phyloP scores from a whole-genome alignment of 2,888 invertebrate species.

The Eledone cirrhosa region DNA sequence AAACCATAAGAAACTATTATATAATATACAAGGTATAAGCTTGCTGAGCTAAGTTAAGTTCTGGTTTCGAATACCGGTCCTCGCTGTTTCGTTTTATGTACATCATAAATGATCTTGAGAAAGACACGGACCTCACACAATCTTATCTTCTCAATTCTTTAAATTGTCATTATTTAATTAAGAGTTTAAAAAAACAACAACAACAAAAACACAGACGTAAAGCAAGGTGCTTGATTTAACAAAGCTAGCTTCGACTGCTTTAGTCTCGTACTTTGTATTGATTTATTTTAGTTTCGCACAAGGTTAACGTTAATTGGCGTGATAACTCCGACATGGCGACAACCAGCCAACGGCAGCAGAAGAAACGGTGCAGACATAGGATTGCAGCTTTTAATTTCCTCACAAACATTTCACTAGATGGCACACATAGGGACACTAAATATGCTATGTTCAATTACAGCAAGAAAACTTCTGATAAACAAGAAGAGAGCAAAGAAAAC shows the following conservation, averaged over 20 bases:
- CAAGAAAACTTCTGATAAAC: conserved; percentile 12
- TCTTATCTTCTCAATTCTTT: too few species aligned
- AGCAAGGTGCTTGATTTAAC: background rate
- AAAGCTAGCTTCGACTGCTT: background rate
- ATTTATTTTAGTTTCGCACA: background rate
- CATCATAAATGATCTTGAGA: too few species aligned
- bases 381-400: conserved; percentile 93
- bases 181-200: too few species aligned
- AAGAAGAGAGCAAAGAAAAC: conserved; percentile 23
- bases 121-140: too few species aligned
- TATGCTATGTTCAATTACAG: conserved; percentile 53
- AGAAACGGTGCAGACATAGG: conserved; percentile 61
- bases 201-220: too few species aligned
- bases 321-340: conserved; percentile 34
- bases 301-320: conserved; percentile 4
- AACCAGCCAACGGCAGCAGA: conserved; percentile 48
- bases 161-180: too few species aligned
- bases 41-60: too few species aligned
- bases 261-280: background rate
- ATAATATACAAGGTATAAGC: too few species aligned
- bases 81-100: too few species aligned
- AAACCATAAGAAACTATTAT: too few species aligned
- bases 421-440: conserved; percentile 76
- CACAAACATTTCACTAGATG: conserved; percentile 93
- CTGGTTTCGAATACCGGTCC: too few species aligned